Percentiles rank a stretch among this genome's conserved stretches.
These are phyloP conservation scores for Netelia melanura DNA, from an alignment of 2,888 invertebrate genomes.

Conservation along the genomic window DNA sequence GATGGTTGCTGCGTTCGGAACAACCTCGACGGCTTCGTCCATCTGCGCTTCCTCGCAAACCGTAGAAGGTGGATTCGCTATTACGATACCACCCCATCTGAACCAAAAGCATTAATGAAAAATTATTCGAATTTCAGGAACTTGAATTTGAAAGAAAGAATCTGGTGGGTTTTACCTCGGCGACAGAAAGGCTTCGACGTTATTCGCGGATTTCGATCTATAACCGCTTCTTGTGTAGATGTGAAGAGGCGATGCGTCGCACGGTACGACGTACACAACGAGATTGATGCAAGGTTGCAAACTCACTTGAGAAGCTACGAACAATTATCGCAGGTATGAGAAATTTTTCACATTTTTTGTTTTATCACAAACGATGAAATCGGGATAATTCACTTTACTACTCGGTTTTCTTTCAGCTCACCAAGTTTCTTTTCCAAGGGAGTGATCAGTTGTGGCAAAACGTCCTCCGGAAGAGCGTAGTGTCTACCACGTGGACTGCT, in stretches of 20 bases:
- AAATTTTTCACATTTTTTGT: background rate
- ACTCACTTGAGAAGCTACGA: slow-evolving; percentile 91
- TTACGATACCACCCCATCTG: slow-evolving; percentile 95
- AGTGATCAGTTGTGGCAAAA: slow-evolving; percentile 93
- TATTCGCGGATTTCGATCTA: slow-evolving; percentile 76
- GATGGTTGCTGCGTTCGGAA: slow-evolving; percentile 87
- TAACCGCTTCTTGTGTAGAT: slow-evolving; percentile 87
- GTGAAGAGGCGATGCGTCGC: slow-evolving; percentile 90
- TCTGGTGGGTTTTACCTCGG: slow-evolving; percentile 84
- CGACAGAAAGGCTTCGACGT: slow-evolving; percentile 91
- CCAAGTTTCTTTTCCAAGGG: slow-evolving; percentile 93
- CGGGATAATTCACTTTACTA: background rate
- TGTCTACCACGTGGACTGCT: slow-evolving; percentile 86
- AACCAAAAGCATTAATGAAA: background rate
- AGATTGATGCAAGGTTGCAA: slow-evolving; percentile 93
- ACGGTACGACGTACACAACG: slow-evolving; percentile 93
- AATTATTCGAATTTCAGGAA: background rate
- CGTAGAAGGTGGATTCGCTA: slow-evolving; percentile 89
- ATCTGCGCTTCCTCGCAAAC: slow-evolving; percentile 86
- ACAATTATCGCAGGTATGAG: background rate
- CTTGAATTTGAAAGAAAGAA: background rate
- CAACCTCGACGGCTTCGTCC: slow-evolving; percentile 83
- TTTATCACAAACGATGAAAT: too few relatives aligned
- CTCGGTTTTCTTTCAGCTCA: slow-evolving; percentile 66
- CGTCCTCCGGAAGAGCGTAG: slow-evolving; percentile 89